Evolutionary conservation across 2,888 invertebrate species (phyloP).

Genomic region (Tenthredo amoena): DNA sequence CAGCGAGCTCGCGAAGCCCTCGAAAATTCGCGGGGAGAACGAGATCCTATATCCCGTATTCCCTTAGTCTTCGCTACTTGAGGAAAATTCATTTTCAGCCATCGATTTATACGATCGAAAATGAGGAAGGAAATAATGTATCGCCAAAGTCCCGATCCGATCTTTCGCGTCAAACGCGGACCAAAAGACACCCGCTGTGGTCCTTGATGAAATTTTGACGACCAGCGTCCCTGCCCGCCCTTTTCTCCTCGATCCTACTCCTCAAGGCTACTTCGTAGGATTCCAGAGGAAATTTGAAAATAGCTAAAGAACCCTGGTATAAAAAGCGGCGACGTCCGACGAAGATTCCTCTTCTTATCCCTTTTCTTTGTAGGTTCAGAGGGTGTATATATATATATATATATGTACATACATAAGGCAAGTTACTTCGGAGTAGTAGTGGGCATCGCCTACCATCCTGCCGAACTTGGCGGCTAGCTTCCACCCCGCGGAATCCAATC

Average conservation of each 20-base stretch:
- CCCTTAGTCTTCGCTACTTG: background rate
- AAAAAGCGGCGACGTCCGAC: constrained; percentile 3
- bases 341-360: constrained; percentile 28
- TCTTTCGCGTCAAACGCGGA: background rate
- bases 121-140: background rate
- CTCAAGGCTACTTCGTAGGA: background rate
- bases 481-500: constrained; percentile 45
- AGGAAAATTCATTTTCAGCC: background rate
- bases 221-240: constrained; percentile 11
- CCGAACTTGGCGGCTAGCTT: constrained; percentile 21
- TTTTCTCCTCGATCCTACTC: background rate
- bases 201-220: constrained; percentile 45
- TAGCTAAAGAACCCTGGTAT: constrained; percentile 30
- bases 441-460: background rate
- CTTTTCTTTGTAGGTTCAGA: constrained; percentile 11
- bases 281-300: constrained; percentile 37
- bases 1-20: background rate
- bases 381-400: background rate
- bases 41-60: background rate
- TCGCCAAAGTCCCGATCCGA: background rate
- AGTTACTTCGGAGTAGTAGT: background rate
- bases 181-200: constrained; percentile 13
- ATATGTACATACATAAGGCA: background rate
- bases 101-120: background rate
- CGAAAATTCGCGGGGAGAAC: background rate